phyloP scores from a whole-genome alignment of 2,797 vertebrate species.

The Bradypus variegatus region DNA sequence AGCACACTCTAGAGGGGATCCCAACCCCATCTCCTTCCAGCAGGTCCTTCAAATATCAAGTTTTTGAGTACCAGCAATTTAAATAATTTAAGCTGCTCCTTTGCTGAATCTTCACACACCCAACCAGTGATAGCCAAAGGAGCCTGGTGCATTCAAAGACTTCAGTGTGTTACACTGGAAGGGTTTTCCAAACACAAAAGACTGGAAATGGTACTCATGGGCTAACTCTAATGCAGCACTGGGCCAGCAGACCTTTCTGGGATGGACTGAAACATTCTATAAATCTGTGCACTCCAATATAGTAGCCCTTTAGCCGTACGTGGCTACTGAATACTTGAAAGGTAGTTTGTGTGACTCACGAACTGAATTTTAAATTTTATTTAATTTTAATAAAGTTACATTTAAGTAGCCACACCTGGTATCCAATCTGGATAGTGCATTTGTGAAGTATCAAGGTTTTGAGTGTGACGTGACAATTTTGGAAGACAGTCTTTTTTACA shows the following conservation, averaged over 20 bases:
- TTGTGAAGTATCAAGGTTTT: neutral
- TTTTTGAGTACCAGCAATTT: neutral
- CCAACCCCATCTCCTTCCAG: neutral
- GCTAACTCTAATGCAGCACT: neutral
- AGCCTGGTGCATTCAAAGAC: neutral
- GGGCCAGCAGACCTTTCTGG: neutral
- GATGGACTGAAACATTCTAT: neutral
- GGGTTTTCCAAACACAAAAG: neutral
- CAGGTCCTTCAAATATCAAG: neutral
- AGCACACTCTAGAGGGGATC: neutral
- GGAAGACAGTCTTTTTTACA: neutral
- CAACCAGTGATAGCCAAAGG: neutral
- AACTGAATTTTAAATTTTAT: neutral
- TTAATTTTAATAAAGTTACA: neutral
- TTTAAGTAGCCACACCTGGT: neutral
- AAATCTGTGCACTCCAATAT: neutral
- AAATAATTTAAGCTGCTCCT: neutral
- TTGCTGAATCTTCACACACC: neutral
- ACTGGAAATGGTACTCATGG: neutral
- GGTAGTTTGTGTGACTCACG: neutral
- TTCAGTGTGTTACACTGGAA: neutral
- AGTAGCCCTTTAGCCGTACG: neutral
- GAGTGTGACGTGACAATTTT: neutral
- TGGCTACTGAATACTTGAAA: neutral
- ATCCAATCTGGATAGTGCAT: neutral